A percentile compares a stretch with the other conserved stretches of the same genome.
Evolutionary conservation across 1,140 invertebrate genomes (phyloP).

Genomic region (Drosophila lacertosa): DNA sequence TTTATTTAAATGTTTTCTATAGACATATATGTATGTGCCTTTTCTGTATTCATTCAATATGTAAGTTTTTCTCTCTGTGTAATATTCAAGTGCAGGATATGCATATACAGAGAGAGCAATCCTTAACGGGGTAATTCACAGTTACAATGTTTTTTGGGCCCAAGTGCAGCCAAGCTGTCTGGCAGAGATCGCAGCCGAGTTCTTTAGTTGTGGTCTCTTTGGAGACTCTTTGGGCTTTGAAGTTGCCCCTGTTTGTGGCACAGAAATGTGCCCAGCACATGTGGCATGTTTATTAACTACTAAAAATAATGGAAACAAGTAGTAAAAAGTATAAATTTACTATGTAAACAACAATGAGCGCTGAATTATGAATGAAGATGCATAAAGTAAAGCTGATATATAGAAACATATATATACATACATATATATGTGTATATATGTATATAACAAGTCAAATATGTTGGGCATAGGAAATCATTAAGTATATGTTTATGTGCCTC

Average conservation of each 20-base stretch:
- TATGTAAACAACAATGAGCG: constrained; percentile 72
- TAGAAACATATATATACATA: constrained; percentile 13
- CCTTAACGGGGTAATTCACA: constrained; percentile 30
- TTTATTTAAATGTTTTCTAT: too few species aligned
- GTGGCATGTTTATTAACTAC: constrained; percentile 76
- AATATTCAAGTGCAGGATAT: constrained; percentile 43
- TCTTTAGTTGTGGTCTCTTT: constrained; percentile 35
- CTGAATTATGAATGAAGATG: constrained; percentile 72
- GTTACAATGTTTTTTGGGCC: constrained; percentile 44
- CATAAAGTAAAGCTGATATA: constrained; percentile 29
- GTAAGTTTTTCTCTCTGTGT: constrained; percentile 4
- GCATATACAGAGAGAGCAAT: constrained; percentile 9
- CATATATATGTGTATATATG: constrained; percentile 6
- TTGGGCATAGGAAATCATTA: constrained; percentile 68
- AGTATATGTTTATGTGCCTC: constrained; percentile 75
- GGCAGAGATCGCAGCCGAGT: constrained; percentile 2
- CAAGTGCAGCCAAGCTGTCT: constrained; percentile 71
- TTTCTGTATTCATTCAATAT: too few species aligned
- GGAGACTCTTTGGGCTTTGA: constrained; percentile 54
- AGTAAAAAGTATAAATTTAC: constrained; percentile 83
- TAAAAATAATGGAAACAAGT: constrained; percentile 81
- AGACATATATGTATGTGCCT: too few species aligned
- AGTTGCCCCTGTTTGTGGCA: constrained; percentile 45
- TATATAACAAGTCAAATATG: constrained; percentile 18
- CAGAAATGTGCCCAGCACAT: constrained; percentile 52